Evolutionary conservation across 2,113 vertebrate genomes (phyloP).

Genomic region (Pseudorasbora parva): DNA sequence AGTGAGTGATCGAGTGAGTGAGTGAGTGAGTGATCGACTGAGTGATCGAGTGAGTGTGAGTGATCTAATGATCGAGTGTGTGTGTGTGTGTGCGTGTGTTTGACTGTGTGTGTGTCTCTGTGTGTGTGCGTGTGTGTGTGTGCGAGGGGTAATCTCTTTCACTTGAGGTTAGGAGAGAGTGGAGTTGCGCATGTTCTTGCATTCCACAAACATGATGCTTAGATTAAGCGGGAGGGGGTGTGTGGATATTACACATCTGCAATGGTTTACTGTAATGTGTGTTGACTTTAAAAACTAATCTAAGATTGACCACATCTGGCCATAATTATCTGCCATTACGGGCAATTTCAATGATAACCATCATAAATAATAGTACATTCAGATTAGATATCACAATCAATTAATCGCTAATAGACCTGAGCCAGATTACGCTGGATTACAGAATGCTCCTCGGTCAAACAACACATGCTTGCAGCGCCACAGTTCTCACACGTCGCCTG

Average conservation of each 20-base stretch:
- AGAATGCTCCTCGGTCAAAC: conserved; percentile 8
- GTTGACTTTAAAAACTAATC: conserved; percentile 55
- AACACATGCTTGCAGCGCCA: background rate
- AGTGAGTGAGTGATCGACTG: no score
- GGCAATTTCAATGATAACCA: conserved; percentile 53
- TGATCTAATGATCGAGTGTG: no score
- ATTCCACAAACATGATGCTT: conserved; percentile 54
- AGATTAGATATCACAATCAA: conserved; percentile 54
- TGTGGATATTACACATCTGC: conserved; percentile 46
- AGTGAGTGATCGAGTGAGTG: no score
- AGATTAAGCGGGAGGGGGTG: conserved; percentile 3
- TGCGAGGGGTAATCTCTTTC: conserved; percentile 16
- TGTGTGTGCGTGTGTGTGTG: background rate
- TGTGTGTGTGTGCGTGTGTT: background rate
- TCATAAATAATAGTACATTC: conserved; percentile 39
- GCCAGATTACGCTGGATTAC: conserved; percentile 33
- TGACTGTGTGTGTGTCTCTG: no score
- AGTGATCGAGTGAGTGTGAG: no score
- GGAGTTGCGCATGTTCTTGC: conserved; percentile 31
- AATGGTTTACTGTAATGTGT: conserved; percentile 46
- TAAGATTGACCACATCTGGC: conserved; percentile 46
- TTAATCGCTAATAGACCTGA: conserved; percentile 49
- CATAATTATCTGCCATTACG: conserved; percentile 49
- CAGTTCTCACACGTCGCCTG: background rate
- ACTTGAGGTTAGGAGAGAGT: conserved; percentile 30